Evolutionary conservation across 2,113 vertebrate species (phyloP).

Genomic region (Anhinga rufa): DNA sequence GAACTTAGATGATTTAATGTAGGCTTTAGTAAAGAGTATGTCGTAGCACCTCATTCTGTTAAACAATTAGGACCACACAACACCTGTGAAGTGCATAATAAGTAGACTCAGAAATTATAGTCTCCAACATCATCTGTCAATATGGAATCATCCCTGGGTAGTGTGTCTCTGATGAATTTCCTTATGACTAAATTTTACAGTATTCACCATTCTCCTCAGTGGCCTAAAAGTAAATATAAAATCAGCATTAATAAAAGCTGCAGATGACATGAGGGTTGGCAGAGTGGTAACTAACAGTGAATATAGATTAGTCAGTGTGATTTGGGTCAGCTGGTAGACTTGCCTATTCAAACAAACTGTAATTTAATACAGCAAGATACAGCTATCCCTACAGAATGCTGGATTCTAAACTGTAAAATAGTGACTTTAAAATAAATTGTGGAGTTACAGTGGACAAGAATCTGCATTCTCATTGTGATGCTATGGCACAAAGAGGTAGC

Average conservation of each 20-base stretch:
- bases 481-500: not conserved
- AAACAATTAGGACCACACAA: not conserved
- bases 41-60: not conserved
- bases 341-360: conserved; percentile 35
- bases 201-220: conserved; percentile 11
- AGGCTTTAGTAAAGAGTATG: not conserved
- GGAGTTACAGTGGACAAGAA: not conserved
- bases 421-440: not conserved
- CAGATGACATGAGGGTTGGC: not conserved
- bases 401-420: not conserved
- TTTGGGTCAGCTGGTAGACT: conserved; percentile 32
- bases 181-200: not conserved
- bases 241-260: conserved; percentile 35
- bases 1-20: not conserved
- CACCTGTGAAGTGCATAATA: not conserved
- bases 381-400: not conserved
- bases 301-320: not conserved
- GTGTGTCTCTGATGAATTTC: not conserved
- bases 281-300: conserved; percentile 17
- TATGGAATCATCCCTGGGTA: not conserved
- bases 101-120: not conserved
- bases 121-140: not conserved
- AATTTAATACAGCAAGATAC: conserved; percentile 15
- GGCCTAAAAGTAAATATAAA: conserved; percentile 38
- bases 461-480: not conserved